Evolutionary conservation across 2,888 invertebrate genomes (phyloP).

Genomic region (Chrysolina haemoptera): DNA sequence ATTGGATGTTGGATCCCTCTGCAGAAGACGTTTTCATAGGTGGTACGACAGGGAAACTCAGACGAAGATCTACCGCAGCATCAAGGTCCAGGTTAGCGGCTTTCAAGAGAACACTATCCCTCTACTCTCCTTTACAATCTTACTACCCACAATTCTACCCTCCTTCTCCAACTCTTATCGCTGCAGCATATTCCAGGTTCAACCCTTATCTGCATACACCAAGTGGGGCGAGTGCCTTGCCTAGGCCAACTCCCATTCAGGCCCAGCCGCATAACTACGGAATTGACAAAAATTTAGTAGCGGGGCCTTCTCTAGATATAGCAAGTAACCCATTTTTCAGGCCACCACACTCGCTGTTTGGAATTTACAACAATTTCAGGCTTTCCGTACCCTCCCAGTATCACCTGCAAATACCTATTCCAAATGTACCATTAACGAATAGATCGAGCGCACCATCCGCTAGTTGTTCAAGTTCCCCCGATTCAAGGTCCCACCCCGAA

Average conservation of each 20-base stretch:
- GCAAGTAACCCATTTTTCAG: slow-evolving; percentile 52
- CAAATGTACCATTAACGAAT: slow-evolving; percentile 36
- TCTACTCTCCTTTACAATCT: slow-evolving; percentile 75
- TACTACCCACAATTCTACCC: slow-evolving; percentile 63
- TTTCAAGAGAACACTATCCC: slow-evolving; percentile 85
- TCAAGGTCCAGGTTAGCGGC: slow-evolving; percentile 91
- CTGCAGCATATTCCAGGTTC: slow-evolving; percentile 79
- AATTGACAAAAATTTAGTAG: slow-evolving; percentile 21
- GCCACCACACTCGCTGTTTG: slow-evolving; percentile 56
- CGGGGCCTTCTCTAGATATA: slow-evolving; percentile 12
- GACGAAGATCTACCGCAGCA: slow-evolving; percentile 91
- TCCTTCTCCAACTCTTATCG: slow-evolving; percentile 70
- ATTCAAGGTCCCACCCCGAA: slow-evolving; percentile 51
- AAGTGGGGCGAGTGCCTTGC: slow-evolving; percentile 58
- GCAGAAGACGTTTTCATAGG: slow-evolving; percentile 98
- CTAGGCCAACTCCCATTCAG: slow-evolving; percentile 72
- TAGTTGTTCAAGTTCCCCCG: slow-evolving; percentile 50
- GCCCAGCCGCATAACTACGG: slow-evolving; percentile 58
- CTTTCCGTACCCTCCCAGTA: slow-evolving; percentile 58
- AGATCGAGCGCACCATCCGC: slow-evolving; percentile 38
- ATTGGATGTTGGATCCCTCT: slow-evolving; percentile 99
- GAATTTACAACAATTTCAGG: slow-evolving; percentile 61
- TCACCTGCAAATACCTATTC: slow-evolving; percentile 58
- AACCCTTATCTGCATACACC: slow-evolving; percentile 74
- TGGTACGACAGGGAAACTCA: slow-evolving; percentile 95